These are phyloP conservation scores for Dicrostonyx torquatus DNA, from an alignment of 2,797 vertebrate species.

Conservation along the genomic window DNA sequence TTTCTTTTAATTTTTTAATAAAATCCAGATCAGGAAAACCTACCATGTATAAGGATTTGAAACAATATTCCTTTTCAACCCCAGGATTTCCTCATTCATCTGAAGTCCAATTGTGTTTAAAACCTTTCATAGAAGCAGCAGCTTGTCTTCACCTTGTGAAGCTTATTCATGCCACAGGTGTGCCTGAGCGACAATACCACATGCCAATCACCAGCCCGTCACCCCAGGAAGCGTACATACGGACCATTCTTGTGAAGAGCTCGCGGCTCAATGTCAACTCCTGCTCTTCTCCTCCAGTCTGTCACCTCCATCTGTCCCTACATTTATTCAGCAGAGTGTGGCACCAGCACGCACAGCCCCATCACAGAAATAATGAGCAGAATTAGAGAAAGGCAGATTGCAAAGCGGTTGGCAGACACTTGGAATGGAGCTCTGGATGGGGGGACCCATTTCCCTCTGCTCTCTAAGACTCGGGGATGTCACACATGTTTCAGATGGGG, in stretches of 20 bases:
- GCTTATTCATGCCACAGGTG: background rate
- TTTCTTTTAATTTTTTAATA: background rate
- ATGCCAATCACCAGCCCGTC: background rate
- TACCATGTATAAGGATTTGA: background rate
- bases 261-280: constrained; percentile 20
- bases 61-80: background rate
- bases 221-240: constrained; percentile 5
- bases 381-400: background rate
- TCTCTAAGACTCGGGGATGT: background rate
- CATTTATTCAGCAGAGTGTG: background rate
- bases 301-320: constrained; percentile 56
- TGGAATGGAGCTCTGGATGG: background rate
- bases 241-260: background rate
- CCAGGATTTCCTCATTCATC: background rate
- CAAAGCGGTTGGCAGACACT: constrained; percentile 42
- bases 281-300: constrained; percentile 43
- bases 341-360: background rate
- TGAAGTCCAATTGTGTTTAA: background rate
- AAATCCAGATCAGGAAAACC: constrained; percentile 44
- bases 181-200: background rate
- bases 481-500: background rate
- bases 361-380: constrained; percentile 18
- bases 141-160: background rate
- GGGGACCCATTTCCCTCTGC: background rate
- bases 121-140: constrained; percentile 5